A percentile compares a stretch with the other conserved stretches of the same genome.
Evolutionary conservation across 2,797 vertebrate species (phyloP).

Genomic region (Halcyon smyrnensis): DNA sequence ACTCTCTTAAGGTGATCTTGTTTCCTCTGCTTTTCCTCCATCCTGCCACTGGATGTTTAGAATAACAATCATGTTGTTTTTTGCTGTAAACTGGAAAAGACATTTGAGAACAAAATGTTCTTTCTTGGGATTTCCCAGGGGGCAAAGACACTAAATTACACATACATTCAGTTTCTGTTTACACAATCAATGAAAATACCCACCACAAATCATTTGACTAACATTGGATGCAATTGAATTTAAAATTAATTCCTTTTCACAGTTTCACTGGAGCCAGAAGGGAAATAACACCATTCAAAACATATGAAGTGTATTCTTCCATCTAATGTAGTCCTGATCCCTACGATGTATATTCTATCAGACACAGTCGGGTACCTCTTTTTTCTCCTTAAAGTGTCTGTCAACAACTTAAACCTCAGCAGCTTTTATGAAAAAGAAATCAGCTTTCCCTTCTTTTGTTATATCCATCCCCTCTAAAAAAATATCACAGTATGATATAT

Average conservation of each 20-base stretch:
- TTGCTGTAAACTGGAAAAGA: not conserved
- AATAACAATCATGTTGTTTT: not conserved
- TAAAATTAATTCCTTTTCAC: not conserved
- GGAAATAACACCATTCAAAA: not conserved
- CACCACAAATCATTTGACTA: not conserved
- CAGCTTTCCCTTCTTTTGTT: not conserved
- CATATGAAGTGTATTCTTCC: not conserved
- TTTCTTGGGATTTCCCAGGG: not conserved
- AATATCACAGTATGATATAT: not conserved
- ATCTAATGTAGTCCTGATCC: not conserved
- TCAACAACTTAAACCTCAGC: not conserved
- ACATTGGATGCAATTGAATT: not conserved
- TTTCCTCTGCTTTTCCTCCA: not conserved
- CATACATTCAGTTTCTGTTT: not conserved
- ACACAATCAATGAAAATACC: not conserved
- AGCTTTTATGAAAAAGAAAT: not conserved
- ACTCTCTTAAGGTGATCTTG: not conserved
- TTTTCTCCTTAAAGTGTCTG: not conserved
- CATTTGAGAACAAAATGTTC: not conserved
- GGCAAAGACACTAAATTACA: not conserved
- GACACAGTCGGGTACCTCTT: not conserved
- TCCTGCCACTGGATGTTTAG: not conserved
- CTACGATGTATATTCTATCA: not conserved
- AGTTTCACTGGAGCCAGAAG: not conserved
- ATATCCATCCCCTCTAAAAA: not conserved